Evolutionary conservation across 2,113 vertebrate genomes (phyloP).

Genomic region (Tringa solitaria): DNA sequence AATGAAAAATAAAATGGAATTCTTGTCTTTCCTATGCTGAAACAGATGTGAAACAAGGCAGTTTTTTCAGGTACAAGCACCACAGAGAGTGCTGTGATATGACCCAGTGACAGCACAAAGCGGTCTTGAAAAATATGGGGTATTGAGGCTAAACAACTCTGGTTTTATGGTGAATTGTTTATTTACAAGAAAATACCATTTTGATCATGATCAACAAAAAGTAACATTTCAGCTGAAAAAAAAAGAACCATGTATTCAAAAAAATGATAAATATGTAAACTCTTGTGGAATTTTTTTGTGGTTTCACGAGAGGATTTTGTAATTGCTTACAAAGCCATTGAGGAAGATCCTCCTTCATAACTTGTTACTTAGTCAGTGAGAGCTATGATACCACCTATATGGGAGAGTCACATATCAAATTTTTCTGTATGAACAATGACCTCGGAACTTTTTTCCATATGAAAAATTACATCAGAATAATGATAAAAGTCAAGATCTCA

Average conservation of each 20-base stretch:
- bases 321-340: background rate
- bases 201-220: background rate
- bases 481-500: background rate
- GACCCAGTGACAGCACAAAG: background rate
- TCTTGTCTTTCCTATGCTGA: background rate
- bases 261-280: background rate
- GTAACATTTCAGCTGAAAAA: background rate
- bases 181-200: background rate
- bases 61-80: background rate
- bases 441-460: background rate
- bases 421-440: background rate
- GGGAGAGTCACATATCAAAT: background rate
- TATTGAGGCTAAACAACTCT: background rate
- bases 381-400: background rate
- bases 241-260: background rate
- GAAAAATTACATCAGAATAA: background rate
- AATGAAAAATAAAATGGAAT: background rate
- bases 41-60: background rate
- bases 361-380: background rate
- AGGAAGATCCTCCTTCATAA: background rate
- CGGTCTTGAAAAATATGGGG: background rate
- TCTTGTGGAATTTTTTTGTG: background rate
- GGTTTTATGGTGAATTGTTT: background rate
- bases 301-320: background rate
- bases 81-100: background rate